Percentiles rank a stretch among this genome's conserved stretches.
Evolutionary conservation across 2,797 vertebrate genomes (phyloP).

Genomic region (Loriculus beryllinus): DNA sequence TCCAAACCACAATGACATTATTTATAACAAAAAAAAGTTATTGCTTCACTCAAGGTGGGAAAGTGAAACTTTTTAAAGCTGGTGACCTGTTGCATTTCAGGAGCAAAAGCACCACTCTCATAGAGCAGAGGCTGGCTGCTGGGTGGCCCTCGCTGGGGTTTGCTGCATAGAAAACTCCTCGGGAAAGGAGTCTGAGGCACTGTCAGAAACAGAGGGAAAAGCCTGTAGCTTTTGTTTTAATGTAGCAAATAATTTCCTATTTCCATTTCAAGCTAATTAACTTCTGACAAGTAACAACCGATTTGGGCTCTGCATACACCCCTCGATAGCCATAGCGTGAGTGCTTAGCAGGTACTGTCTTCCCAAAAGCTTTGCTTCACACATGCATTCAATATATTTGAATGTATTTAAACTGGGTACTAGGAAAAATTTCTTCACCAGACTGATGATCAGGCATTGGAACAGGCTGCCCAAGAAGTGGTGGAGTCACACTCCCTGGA

Average conservation of each 20-base stretch:
- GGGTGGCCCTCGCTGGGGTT: background rate
- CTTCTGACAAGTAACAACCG: background rate
- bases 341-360: background rate
- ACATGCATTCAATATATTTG: background rate
- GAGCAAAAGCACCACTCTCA: background rate
- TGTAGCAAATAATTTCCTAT: background rate
- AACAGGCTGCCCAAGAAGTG: background rate
- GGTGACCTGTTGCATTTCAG: background rate
- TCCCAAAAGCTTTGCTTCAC: background rate
- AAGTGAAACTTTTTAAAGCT: background rate
- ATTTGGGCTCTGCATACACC: background rate
- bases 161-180: background rate
- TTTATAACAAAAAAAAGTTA: slow-evolving; percentile 7
- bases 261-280: background rate
- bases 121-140: background rate
- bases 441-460: background rate
- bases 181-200: background rate
- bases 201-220: background rate
- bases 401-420: background rate
- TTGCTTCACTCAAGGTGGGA: background rate
- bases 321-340: background rate
- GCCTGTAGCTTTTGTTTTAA: background rate
- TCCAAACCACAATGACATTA: background rate
- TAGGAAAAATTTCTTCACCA: background rate
- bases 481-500: background rate